Evolutionary conservation across 1,140 invertebrate species (phyloP).

Genomic region (Solenopsis invicta): DNA sequence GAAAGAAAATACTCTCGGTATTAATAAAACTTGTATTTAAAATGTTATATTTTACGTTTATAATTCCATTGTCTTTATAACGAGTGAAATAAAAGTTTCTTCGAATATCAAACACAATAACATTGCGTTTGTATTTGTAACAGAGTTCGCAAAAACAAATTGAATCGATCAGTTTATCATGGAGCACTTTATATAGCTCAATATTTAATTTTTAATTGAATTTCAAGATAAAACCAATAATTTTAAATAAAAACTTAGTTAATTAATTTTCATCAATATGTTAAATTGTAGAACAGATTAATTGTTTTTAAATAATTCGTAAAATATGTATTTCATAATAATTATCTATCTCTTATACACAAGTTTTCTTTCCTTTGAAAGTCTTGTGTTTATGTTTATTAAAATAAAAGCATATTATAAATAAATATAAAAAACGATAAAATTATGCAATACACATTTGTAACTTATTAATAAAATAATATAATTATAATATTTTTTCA

Average conservation of each 20-base stretch:
- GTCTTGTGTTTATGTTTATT: background rate
- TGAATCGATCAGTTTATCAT: background rate
- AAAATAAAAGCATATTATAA: background rate
- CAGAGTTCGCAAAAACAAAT: conserved; percentile 30
- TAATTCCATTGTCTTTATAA: conserved; percentile 11
- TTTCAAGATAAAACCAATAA: conserved; percentile 20
- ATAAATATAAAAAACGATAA: background rate
- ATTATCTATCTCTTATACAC: background rate
- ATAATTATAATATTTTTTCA: background rate
- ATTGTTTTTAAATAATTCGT: background rate
- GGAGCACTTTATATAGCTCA: background rate
- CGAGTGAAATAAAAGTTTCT: conserved; percentile 5
- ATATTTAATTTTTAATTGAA: conserved; percentile 30
- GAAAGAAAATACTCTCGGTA: too few species aligned
- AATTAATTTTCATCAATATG: background rate
- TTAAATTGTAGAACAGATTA: background rate
- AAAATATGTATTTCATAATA: background rate
- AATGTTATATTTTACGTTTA: background rate
- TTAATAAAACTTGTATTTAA: conserved; percentile 24
- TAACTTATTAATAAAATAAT: background rate
- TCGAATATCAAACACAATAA: conserved; percentile 7
- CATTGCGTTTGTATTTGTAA: conserved; percentile 11
- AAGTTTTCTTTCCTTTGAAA: background rate
- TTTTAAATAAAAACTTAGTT: background rate
- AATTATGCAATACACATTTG: background rate